A percentile compares a stretch with the other conserved stretches of the same genome.
Conservation (phyloP, 2,888 invertebrate genomes). For the Calephelis perditalis region DNA sequence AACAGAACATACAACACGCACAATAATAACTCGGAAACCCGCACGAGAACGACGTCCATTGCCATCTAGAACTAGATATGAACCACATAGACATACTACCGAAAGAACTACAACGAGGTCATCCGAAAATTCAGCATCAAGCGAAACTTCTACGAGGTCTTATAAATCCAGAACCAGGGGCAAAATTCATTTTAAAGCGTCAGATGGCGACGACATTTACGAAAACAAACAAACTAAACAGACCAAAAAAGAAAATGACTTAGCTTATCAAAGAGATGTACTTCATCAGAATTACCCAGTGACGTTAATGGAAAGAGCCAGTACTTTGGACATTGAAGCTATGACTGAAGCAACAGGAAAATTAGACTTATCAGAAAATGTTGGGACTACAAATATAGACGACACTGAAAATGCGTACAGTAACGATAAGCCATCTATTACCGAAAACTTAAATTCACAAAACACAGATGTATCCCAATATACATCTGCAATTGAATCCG, state of each 20-base stretch:
- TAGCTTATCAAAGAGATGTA: conserved; percentile 81
- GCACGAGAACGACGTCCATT: conserved; percentile 72
- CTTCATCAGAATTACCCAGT: conserved; percentile 81
- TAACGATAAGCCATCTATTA: conserved; percentile 55
- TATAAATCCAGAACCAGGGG: conserved; percentile 67
- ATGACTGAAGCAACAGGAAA: conserved; percentile 58
- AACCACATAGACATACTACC: conserved; percentile 60
- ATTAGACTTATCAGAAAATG: conserved; percentile 40
- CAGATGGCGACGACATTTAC: conserved; percentile 56
- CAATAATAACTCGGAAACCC: conserved; percentile 66
- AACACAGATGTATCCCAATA: conserved; percentile 42
- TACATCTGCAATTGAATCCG: conserved; percentile 40
- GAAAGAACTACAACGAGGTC: conserved; percentile 52
- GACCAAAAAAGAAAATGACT: conserved; percentile 51
- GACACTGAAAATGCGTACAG: conserved; percentile 68
- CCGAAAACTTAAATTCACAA: conserved; percentile 44
- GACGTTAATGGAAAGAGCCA: conserved; percentile 68
- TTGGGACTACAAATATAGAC: conserved; percentile 41
- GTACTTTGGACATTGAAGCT: conserved; percentile 68
- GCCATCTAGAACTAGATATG: conserved; percentile 53
- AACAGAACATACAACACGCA: conserved; percentile 58
- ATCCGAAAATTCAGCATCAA: conserved; percentile 35
- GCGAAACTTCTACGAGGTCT: conserved; percentile 56
- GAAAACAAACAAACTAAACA: conserved; percentile 44
- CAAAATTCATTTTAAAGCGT: conserved; percentile 67